A percentile compares a stretch with the other conserved stretches of the same genome.
Conservation (phyloP, 2,888 invertebrate species). For the Sarcophaga variegata region DNA sequence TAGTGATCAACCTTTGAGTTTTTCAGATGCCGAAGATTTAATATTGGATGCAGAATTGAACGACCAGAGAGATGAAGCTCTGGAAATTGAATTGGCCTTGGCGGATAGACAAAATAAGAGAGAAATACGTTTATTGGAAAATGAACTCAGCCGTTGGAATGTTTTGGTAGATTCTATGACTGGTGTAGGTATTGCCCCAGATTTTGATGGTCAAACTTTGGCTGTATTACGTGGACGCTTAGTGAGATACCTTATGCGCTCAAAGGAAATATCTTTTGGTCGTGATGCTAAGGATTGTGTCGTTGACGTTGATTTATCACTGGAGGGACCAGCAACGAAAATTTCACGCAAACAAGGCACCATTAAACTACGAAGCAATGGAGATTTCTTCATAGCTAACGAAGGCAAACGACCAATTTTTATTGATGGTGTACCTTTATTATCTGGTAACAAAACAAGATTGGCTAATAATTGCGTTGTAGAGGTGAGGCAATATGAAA, state of each 20-base stretch:
- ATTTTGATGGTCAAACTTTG: constrained; percentile 96
- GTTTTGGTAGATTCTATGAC: constrained; percentile 95
- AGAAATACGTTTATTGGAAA: constrained; percentile 94
- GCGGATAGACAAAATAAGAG: constrained; percentile 90
- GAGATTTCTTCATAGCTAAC: constrained; percentile 97
- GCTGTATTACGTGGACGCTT: constrained; percentile 95
- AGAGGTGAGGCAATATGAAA: constrained; percentile 85
- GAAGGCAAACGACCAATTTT: constrained; percentile 97
- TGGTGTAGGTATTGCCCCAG: constrained; percentile 89
- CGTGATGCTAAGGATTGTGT: constrained; percentile 92
- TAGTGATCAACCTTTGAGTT: constrained; percentile 87
- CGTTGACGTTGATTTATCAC: constrained; percentile 95
- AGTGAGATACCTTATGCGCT: constrained; percentile 96
- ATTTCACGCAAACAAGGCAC: constrained; percentile 96
- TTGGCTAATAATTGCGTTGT: constrained; percentile 96
- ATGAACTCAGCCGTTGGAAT: constrained; percentile 95
- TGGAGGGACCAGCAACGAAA: constrained; percentile 97
- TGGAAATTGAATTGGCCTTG: constrained; percentile 90
- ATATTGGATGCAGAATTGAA: constrained; percentile 91
- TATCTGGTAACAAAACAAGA: constrained; percentile 93
- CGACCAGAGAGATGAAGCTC: constrained; percentile 90
- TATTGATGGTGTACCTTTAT: constrained; percentile 95
- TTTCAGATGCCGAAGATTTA: constrained; percentile 96
- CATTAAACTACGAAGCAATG: constrained; percentile 93
- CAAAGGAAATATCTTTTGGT: constrained; percentile 96